Base-by-base conservation (phyloP, 1,140 invertebrate genomes). In the Chironomus striatipennis region DNA sequence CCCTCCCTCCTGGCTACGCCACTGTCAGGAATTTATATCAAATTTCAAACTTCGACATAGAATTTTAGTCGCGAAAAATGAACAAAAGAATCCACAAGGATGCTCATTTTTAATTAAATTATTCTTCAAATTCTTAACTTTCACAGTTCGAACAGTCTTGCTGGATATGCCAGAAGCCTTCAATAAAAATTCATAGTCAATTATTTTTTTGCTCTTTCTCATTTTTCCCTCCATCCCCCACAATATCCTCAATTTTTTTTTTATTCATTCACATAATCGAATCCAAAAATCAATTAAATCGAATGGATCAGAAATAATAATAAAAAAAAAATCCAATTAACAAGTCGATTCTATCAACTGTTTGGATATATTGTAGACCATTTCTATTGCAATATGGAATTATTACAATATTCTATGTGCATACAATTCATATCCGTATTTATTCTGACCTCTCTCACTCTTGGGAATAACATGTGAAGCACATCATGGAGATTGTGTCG, bases 281-380 rank as follows among this genome's bases (percentile, higher is more conserved):
- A 57, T 57, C 47, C 47, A 57, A 57, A 57, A 57, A 57, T 57
- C 47, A 57, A 57, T 57, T 57, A 57, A 57, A 12, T 57, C 47
- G 12, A 57, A n/a, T 57, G 12, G 47, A 57, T 57, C 47, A 57
- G 47, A n/a, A n/a, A n/a, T 15, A 57, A 57, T n/a, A 57, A n/a
- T 57, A 57, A 57, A 57, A 57, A 57, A 57, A 57, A 57, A 57
- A 57, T 57, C n/a, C 47, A 57, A 57, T 57, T 57, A 57, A 57
- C 47, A 57, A 15, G 24, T 34, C 24, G 24, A 34, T 34, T 34
- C 24, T 34, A 34, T 34, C 24, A 34, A 34, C 24, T 34, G 24
- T 34, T 34, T 34, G 24, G 24, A 5, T 57, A n/a, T 15, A n/a
- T 12, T 57, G 47, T 57, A 57, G n/a, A 12, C 47, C n/a, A 57